Evolutionary conservation across 1,140 invertebrate species (phyloP).

Genomic region (Drosophila willistoni): DNA sequence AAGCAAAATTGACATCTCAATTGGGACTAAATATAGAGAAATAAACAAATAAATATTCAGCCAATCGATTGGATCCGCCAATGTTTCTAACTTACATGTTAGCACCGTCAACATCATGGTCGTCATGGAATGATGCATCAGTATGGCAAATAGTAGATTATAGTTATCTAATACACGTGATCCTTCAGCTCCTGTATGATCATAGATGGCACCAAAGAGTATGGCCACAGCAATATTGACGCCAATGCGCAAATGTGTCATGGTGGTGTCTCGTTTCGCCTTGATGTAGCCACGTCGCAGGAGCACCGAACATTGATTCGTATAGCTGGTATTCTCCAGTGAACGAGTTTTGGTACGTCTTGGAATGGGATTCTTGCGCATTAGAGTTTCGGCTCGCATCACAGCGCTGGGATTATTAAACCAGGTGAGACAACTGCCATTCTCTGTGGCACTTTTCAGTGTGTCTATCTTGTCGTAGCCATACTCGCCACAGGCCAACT

Average conservation of each 20-base stretch:
- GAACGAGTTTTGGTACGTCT: conserved; percentile 79
- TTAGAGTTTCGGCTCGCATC: conserved; percentile 84
- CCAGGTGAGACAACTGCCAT: conserved; percentile 88
- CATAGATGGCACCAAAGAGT: conserved; percentile 89
- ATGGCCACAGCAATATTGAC: conserved; percentile 89
- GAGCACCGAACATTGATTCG: conserved; percentile 89
- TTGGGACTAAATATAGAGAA: conserved; percentile 88
- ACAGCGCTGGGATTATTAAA: conserved; percentile 86
- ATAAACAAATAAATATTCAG: too few relatives aligned
- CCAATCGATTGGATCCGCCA: too few relatives aligned
- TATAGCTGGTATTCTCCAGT: conserved; percentile 88
- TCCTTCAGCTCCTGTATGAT: conserved; percentile 88
- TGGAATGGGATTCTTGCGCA: conserved; percentile 84
- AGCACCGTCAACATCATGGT: conserved; percentile 94
- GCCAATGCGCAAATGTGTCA: conserved; percentile 92
- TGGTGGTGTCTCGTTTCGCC: conserved; percentile 91
- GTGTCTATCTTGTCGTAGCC: conserved; percentile 90
- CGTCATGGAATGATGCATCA: conserved; percentile 93
- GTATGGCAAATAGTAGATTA: conserved; percentile 91
- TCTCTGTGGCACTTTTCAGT: conserved; percentile 89
- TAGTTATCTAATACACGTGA: conserved; percentile 91
- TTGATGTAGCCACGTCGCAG: conserved; percentile 88
- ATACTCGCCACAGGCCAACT: conserved; percentile 94
- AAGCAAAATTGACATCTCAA: conserved; percentile 94
- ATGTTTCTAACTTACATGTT: conserved; percentile 84